These are phyloP conservation scores for Erpobdella octoculata DNA, from an alignment of 2,888 invertebrate species.

Conservation along the genomic window DNA sequence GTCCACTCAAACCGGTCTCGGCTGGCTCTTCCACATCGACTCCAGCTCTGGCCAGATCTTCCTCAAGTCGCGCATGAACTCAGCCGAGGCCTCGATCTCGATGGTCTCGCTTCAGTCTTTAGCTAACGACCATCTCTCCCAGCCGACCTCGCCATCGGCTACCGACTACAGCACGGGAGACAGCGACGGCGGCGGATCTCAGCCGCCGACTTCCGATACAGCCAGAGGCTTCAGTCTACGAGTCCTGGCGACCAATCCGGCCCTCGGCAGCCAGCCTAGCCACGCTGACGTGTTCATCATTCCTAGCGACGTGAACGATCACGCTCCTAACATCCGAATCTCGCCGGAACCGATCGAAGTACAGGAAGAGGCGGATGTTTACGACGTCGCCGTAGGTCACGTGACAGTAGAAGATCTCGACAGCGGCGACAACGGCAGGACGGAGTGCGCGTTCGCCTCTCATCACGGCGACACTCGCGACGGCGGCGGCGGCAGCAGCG, in stretches of 20 bases:
- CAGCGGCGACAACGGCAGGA: conserved; percentile 23
- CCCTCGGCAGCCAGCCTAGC: not conserved
- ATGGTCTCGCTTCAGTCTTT: not conserved
- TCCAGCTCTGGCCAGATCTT: conserved; percentile 6
- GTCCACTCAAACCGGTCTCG: conserved; percentile 9
- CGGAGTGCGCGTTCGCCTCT: conserved; percentile 16
- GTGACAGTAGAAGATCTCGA: conserved; percentile 25
- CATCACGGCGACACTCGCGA: not conserved
- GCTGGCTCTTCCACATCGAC: conserved; percentile 18
- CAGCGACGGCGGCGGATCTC: not conserved
- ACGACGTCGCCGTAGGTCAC: conserved; percentile 15
- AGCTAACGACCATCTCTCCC: not conserved
- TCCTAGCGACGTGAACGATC: conserved; percentile 17
- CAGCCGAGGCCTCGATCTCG: not conserved
- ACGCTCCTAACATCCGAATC: conserved; percentile 13
- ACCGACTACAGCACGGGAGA: not conserved
- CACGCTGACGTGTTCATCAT: conserved; percentile 7
- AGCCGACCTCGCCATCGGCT: no score
- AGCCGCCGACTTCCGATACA: not conserved
- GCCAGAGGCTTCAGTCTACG: conserved; percentile 14
- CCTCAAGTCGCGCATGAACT: conserved; percentile 15
- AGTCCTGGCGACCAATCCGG: conserved; percentile 15
- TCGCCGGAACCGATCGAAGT: conserved; percentile 25
- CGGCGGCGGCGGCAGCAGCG: not conserved
- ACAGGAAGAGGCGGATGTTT: not conserved